These are phyloP conservation scores for Icerya purchasi DNA, from an alignment of 2,888 invertebrate genomes.

Conservation along the genomic window DNA sequence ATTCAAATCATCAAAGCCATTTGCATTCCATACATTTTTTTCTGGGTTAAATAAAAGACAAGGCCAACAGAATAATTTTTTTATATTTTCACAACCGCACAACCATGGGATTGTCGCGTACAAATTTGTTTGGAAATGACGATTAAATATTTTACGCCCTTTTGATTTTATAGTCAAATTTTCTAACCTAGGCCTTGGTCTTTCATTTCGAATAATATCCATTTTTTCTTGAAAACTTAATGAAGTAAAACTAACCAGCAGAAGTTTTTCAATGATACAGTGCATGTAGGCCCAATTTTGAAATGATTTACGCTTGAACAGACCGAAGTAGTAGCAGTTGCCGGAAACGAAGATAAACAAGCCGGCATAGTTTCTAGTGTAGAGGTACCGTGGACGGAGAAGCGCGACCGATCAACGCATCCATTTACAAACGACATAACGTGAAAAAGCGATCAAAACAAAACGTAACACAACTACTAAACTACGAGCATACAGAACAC, in stretches of 20 bases:
- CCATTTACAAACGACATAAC: not conserved
- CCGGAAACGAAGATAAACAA: not conserved
- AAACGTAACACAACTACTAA: not conserved
- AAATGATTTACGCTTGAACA: not conserved
- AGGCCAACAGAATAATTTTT: no score
- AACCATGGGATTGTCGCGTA: not conserved
- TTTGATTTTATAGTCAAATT: not conserved
- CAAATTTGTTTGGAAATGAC: not conserved
- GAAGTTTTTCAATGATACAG: not conserved
- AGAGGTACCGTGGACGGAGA: not conserved
- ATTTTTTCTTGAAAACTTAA: not conserved
- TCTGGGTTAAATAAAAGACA: not conserved
- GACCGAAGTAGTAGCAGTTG: not conserved
- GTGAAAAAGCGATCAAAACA: not conserved
- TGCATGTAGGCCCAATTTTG: not conserved
- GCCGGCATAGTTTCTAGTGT: not conserved
- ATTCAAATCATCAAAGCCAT: not conserved
- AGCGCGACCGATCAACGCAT: not conserved
- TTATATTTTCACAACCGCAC: not conserved
- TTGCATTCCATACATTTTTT: not conserved
- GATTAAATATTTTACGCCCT: not conserved
- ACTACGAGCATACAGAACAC: not conserved
- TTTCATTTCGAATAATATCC: not conserved
- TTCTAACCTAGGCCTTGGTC: not conserved
- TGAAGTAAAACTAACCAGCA: not conserved